These are phyloP conservation scores for Ophiothrix spiculata DNA, from an alignment of 35 echinoderm and acorn worm species.

Conservation along the genomic window DNA sequence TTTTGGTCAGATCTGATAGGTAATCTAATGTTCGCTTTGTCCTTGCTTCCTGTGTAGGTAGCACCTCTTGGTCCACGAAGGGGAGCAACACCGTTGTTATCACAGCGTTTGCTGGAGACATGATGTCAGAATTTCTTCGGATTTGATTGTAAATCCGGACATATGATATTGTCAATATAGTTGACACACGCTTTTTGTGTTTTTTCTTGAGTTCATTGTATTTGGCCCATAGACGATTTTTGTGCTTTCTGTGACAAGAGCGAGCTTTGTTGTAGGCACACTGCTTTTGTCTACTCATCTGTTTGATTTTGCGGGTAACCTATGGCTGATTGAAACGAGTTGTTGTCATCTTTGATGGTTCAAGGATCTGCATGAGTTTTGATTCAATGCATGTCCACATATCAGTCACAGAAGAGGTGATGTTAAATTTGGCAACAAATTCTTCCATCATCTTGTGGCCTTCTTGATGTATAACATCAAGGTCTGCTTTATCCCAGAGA, in stretches of 20 bases:
- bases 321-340: conserved; percentile 19
- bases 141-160: conserved; percentile 33
- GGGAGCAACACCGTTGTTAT: conserved; percentile 50
- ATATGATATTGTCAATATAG: conserved; percentile 37
- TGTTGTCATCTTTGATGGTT: conserved; percentile 19
- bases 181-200: conserved; percentile 6
- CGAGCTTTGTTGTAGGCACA: conserved; percentile 24
- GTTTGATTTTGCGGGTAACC: conserved; percentile 21
- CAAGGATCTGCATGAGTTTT: not conserved
- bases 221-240: not conserved
- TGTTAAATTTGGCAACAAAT: not conserved
- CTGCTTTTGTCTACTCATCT: conserved; percentile 30
- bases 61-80: conserved; percentile 31
- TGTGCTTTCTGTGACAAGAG: conserved; percentile 8
- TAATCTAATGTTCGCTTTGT: conserved; percentile 48
- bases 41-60: conserved; percentile 28
- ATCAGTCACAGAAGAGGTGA: not conserved
- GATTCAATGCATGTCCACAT: conserved; percentile 22
- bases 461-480: not conserved
- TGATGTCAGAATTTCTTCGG: conserved; percentile 36
- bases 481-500: conserved; percentile 39
- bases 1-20: no score
- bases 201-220: conserved; percentile 9
- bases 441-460: not conserved
- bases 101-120: conserved; percentile 39